phyloP scores from a whole-genome alignment of 2,888 invertebrate genomes.

The Rotaria socialis region DNA sequence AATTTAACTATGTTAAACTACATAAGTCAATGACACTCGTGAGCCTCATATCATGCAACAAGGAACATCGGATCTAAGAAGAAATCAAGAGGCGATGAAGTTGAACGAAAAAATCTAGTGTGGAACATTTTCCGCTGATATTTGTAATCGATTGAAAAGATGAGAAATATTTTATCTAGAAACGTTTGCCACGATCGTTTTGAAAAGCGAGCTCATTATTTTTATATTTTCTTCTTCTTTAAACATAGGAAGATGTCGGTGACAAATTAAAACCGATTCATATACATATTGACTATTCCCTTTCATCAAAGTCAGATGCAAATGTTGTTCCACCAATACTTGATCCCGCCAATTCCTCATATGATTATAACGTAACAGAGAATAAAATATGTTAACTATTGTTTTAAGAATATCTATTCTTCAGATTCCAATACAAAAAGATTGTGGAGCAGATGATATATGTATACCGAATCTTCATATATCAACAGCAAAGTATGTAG shows the following conservation, averaged over 20 bases:
- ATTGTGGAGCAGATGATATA: slow-evolving; percentile 45
- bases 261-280: slow-evolving; percentile 27
- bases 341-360: slow-evolving; percentile 5
- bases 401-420: background rate
- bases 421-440: slow-evolving; percentile 42
- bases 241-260: background rate
- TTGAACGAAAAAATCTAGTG: no score
- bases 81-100: no score
- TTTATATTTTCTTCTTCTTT: no score
- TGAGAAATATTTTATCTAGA: no score
- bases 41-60: no score
- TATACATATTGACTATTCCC: background rate
- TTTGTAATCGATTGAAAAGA: no score
- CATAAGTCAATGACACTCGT: no score
- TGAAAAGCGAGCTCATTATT: no score
- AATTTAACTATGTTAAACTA: no score
- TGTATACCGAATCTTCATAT: slow-evolving; percentile 43
- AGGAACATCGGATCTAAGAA: no score
- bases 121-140: no score
- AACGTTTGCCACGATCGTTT: no score
- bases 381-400: background rate
- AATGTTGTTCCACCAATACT: slow-evolving; percentile 32
- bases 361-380: background rate
- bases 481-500: slow-evolving; percentile 39
- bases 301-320: background rate